phyloP scores from a whole-genome alignment of 2,888 invertebrate genomes.

The Dryomyza anilis region DNA sequence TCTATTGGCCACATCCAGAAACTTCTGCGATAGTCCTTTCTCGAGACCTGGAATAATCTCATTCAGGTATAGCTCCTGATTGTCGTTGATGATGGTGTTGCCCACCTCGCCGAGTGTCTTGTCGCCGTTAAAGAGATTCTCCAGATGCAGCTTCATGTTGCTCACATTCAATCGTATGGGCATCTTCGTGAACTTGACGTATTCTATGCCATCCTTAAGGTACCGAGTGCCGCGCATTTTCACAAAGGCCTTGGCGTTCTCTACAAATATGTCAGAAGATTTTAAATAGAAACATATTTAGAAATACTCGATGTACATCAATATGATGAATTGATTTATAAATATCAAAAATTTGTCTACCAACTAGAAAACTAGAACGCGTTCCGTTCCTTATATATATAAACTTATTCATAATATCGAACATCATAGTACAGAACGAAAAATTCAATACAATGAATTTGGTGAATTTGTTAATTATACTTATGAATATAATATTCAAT shows the following conservation, averaged over 20 bases:
- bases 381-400: too few species aligned
- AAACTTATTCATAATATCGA: too few species aligned
- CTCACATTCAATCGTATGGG: conserved; percentile 54
- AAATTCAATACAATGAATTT: too few species aligned
- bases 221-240: conserved; percentile 56
- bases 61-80: conserved; percentile 56
- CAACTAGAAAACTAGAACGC: too few species aligned
- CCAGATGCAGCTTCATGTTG: conserved; percentile 53
- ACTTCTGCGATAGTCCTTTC: conserved; percentile 56
- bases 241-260: conserved; percentile 55
- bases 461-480: too few species aligned
- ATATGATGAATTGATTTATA: too few species aligned
- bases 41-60: conserved; percentile 60
- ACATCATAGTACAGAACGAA: too few species aligned
- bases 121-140: conserved; percentile 60
- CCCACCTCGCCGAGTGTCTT: conserved; percentile 57
- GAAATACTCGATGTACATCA: too few species aligned
- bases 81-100: conserved; percentile 58
- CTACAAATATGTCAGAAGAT: too few species aligned
- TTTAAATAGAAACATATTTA: too few species aligned
- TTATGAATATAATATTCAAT: too few species aligned
- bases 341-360: too few species aligned
- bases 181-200: conserved; percentile 56
- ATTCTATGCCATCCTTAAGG: conserved; percentile 49
- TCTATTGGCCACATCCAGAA: conserved; percentile 57